Evolutionary conservation across 2,797 vertebrate genomes (phyloP).

Genomic region (Trichosurus vulpecula): DNA sequence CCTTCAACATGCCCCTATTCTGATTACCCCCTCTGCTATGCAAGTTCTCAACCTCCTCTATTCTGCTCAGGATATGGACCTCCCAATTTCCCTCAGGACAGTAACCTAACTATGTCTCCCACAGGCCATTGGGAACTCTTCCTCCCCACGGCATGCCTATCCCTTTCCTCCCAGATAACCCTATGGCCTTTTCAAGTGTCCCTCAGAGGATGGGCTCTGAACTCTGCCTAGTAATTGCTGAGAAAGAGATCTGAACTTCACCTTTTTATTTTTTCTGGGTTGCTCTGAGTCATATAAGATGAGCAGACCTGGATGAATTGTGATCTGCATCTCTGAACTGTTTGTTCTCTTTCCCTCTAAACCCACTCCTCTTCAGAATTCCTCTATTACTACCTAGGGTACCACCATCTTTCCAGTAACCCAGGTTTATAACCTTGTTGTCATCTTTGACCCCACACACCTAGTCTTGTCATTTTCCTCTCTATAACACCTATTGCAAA

Average conservation of each 20-base stretch:
- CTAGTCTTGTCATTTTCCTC: neutral
- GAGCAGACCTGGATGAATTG: neutral
- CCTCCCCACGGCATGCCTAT: neutral
- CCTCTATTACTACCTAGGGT: neutral
- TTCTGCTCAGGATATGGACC: neutral
- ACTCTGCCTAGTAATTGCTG: neutral
- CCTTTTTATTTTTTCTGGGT: neutral
- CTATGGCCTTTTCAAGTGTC: neutral
- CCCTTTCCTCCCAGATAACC: neutral
- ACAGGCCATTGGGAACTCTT: no score
- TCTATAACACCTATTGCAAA: neutral
- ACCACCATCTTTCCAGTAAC: no score
- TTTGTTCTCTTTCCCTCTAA: neutral
- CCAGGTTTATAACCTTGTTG: neutral
- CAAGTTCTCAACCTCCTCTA: neutral
- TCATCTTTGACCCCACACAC: neutral
- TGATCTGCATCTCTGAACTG: neutral
- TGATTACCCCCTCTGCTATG: neutral
- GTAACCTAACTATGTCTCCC: neutral
- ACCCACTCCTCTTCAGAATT: neutral
- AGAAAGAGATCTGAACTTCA: neutral
- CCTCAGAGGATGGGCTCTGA: neutral
- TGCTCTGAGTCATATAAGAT: neutral
- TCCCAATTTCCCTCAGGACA: neutral
- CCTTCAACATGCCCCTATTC: neutral